Percentiles rank a stretch among this genome's conserved stretches.
Evolutionary conservation across 2,797 vertebrate genomes (phyloP).

Genomic region (Danio albolineatus): DNA sequence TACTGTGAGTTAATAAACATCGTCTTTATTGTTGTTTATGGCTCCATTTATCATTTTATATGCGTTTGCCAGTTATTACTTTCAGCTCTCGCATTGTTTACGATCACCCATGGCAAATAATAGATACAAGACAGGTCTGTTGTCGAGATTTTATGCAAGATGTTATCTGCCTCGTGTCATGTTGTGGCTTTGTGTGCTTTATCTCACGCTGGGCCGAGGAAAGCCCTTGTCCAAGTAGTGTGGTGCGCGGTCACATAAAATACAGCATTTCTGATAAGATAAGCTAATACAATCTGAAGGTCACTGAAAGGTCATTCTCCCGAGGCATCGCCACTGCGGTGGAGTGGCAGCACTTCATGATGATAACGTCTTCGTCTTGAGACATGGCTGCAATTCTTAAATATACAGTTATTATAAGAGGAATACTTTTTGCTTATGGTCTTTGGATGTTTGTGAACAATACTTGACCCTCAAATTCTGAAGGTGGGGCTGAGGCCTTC

Average conservation of each 20-base stretch:
- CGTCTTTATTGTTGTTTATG: constrained; percentile 29
- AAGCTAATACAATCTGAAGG: constrained; percentile 52
- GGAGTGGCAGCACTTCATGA: constrained; percentile 4
- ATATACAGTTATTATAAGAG: background rate
- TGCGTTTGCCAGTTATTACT: constrained; percentile 30
- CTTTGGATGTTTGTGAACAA: too few relatives aligned
- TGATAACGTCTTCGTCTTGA: background rate
- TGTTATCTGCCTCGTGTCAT: background rate
- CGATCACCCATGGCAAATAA: constrained; percentile 7
- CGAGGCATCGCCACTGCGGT: background rate
- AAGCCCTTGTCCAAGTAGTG: constrained; percentile 17
- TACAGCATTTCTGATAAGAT: constrained; percentile 44
- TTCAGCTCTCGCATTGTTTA: background rate
- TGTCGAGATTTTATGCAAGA: constrained; percentile 39
- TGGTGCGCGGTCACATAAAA: constrained; percentile 4
- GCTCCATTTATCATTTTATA: constrained; percentile 38
- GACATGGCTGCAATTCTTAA: background rate
- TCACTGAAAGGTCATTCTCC: constrained; percentile 54
- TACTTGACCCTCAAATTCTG: too few relatives aligned
- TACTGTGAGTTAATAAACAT: constrained; percentile 23
- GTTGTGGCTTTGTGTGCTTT: constrained; percentile 13
- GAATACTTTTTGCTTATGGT: background rate
- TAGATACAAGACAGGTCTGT: constrained; percentile 1
- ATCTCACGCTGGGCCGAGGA: constrained; percentile 3
- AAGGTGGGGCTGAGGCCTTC: too few relatives aligned